Base-by-base conservation (phyloP, 2,113 vertebrate genomes). In the Neolamprologus devosi region DNA sequence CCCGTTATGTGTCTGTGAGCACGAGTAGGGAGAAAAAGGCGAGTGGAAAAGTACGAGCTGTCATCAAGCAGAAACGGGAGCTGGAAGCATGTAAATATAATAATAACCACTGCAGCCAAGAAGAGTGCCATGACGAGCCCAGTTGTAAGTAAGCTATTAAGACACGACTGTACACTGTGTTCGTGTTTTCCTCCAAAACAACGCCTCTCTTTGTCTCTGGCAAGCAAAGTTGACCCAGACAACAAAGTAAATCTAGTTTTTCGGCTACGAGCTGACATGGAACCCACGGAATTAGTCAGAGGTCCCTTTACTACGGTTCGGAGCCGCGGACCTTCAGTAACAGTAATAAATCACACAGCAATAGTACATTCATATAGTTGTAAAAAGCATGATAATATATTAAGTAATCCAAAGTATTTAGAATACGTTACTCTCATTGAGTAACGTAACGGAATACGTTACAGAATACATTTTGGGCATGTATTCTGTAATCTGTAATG, bases 281-380 rank as follows among this genome's bases (percentile, higher is more conserved):
- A 47, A 4, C 12, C 0, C n/a, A n/a, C n/a, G n/a, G 0, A 0
- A 49, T 17, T 49, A 49, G 47, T 0, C 2, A 49, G 47, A 49
- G 7, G 47, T 49, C 16, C 16, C 47, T 49, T 17, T 49, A 49
- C 16, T 49, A 2, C 0, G 7, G 16, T 35, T 35, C 33, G 33
- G 33, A 35, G 33, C 33, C 33, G 33, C 33, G 33, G 33, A 35
- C 33, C 33, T 35, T 35, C 33, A 35, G 33, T 35, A 35, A 35
- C 8, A 33, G 33, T 33, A 33, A 33, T 33, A 33, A 33, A 33
- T 33, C 33, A 33, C 33, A 33, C 33, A 33, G 17, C 17, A 51
- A 51, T 51, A 19, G 0, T 51, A 53, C 9, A 53, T 53, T 53
- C 2, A 53, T 1, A 0, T 53, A 3, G 1, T 10, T 53, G 19